Evolutionary conservation across 2,888 invertebrate species (phyloP), one percentile per base, ranked within the genome.

Genomic region (Cataglyphis albicans): DNA sequence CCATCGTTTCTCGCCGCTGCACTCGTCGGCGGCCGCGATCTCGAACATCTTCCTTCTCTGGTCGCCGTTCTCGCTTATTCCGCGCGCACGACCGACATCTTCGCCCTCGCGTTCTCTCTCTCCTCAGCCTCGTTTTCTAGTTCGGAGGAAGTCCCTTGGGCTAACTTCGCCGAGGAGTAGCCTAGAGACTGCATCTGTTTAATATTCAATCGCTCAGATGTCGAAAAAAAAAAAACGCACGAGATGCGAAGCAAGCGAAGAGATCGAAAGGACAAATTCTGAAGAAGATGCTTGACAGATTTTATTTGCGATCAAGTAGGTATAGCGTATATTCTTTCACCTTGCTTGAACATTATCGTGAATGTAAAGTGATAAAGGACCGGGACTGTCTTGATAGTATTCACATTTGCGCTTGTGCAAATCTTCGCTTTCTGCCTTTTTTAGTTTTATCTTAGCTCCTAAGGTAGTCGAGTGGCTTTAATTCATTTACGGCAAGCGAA

Each of bases 121-220:
- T 29, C 29, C 72, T 52, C 86, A 63, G 85, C 44, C 84, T 85
- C 87, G 87, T 89, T 89, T 86, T 87, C 86, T 82, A 86, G 85
- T 84, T 88, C 85, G 68, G n/a, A 81, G 88, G 78, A 82, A 84
- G 86, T 90, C 88, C 86, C 90, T 65, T 64, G 88, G 86, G 86
- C 86, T 70, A 88, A 89, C 64, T 87, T 87, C 86, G 68, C 86
- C 85, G 86, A 81, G 76, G 44, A 82, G 57, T 74, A 81, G 74
- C 68, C 59, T 72, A 76, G 67, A 82, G 67, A 59, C 84, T 75
- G 72, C 78, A 83, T 68, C 59, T 85, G 87, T 90, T 92, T 92
- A 92, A 92, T 92, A 92, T 92, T 92, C 92, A 91, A 92, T 92
- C 91, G 89, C 83, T 90, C 87, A 85, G 82, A 82, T 83, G 80